These are phyloP conservation scores for Diacarnus erythraeanus DNA, from an alignment of 37 sponge, comb jelly and placozoan species.

Conservation along the genomic window DNA sequence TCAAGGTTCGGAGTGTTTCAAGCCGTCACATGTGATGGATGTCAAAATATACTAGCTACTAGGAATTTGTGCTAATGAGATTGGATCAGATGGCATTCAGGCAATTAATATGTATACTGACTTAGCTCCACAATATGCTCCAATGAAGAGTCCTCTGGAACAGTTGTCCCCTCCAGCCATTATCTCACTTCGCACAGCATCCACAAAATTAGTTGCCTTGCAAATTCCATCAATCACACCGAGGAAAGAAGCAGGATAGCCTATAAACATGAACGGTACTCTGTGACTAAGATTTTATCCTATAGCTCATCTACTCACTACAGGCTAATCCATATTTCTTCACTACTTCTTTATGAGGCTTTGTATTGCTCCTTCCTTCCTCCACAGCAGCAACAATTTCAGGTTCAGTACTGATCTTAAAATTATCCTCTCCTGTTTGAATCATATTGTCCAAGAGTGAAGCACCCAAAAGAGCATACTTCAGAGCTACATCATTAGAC, in stretches of 20 bases:
- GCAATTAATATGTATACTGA: not conserved
- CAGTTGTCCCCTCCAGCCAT: slow-evolving; percentile 67
- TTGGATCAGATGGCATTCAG: too few species aligned
- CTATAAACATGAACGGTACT: slow-evolving; percentile 5
- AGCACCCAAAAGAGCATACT: slow-evolving; percentile 11
- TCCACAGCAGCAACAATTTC: slow-evolving; percentile 3
- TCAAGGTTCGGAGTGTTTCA: too few species aligned
- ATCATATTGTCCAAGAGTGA: slow-evolving; percentile 19
- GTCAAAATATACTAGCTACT: too few species aligned
- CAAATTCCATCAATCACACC: slow-evolving; percentile 49
- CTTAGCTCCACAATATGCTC: slow-evolving; percentile 42
- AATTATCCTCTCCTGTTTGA: not conserved
- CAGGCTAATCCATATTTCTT: slow-evolving; percentile 34
- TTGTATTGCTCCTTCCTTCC: slow-evolving; percentile 1
- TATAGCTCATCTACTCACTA: too few species aligned
- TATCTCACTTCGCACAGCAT: slow-evolving; percentile 32
- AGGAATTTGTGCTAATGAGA: too few species aligned
- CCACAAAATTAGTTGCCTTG: slow-evolving; percentile 14
- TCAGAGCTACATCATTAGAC: slow-evolving; percentile 6
- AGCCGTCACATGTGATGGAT: too few species aligned
- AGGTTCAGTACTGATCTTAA: not conserved
- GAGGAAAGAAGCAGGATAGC: slow-evolving; percentile 46
- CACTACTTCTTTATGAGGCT: slow-evolving; percentile 20
- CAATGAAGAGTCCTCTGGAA: slow-evolving; percentile 44
- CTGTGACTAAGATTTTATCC: not conserved